These are phyloP conservation scores for Haemorhous mexicanus DNA, from an alignment of 2,113 vertebrate species.

Conservation along the genomic window DNA sequence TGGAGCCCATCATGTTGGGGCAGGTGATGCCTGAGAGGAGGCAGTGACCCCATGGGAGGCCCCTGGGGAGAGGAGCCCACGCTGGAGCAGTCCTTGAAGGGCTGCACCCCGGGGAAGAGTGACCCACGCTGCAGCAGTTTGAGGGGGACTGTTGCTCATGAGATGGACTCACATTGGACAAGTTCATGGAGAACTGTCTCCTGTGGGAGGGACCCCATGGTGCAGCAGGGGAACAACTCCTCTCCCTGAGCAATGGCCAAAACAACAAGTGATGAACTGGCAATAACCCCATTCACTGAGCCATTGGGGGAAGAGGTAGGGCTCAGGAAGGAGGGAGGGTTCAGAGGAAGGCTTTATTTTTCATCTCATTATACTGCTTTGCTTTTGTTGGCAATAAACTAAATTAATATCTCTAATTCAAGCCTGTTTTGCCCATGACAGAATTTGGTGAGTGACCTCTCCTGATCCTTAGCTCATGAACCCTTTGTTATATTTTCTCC, in stretches of 20 bases:
- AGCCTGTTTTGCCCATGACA: background rate
- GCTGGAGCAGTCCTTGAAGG: background rate
- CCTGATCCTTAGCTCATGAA: background rate
- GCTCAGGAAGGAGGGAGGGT: background rate
- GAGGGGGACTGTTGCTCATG: background rate
- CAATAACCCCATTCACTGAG: fast-evolving
- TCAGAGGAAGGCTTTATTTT: background rate
- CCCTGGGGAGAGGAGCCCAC: background rate
- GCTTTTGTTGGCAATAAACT: background rate
- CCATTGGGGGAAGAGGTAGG: background rate
- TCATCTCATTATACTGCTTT: background rate
- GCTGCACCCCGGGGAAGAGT: background rate
- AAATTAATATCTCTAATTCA: background rate
- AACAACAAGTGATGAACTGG: background rate
- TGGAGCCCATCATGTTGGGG: background rate
- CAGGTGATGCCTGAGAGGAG: background rate
- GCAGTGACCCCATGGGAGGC: background rate
- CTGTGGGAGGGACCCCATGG: fast-evolving
- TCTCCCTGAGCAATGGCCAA: background rate
- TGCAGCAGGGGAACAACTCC: background rate
- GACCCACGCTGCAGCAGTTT: background rate
- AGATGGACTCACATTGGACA: background rate
- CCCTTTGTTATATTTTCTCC: background rate
- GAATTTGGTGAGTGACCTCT: background rate
- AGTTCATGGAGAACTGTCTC: background rate